phyloP scores from a whole-genome alignment of 2,113 vertebrate species.

The Brachypodius melanocephalos region DNA sequence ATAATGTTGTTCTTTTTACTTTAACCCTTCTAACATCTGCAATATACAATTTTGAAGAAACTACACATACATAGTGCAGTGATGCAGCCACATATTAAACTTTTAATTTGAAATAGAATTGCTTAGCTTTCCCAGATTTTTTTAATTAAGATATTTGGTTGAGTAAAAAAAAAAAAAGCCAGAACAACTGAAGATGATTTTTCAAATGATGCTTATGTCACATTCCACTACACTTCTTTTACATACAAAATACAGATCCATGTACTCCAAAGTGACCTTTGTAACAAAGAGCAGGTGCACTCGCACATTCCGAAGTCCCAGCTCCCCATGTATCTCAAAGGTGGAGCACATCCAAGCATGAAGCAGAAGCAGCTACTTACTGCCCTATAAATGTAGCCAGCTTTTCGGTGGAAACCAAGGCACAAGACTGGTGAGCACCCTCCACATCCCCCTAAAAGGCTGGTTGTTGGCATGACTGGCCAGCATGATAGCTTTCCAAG shows the following conservation, averaged over 20 bases:
- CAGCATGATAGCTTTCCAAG: background rate
- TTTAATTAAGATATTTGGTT: background rate
- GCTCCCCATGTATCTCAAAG: background rate
- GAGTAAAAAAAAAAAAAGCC: background rate
- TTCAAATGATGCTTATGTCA: fast-evolving
- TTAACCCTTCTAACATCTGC: background rate
- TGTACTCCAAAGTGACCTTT: background rate
- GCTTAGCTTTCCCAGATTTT: background rate
- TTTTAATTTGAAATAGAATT: background rate
- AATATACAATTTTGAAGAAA: background rate
- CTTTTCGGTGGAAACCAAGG: background rate
- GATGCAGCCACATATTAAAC: background rate
- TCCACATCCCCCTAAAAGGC: background rate
- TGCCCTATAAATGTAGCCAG: background rate
- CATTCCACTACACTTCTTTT: background rate
- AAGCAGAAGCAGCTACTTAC: background rate
- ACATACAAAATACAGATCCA: background rate
- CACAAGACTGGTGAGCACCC: background rate
- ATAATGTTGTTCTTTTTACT: background rate
- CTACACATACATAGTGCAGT: background rate
- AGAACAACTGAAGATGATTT: background rate
- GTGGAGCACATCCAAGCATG: background rate
- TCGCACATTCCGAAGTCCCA: background rate
- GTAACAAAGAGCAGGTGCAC: background rate
- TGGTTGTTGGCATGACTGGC: background rate